Percentiles rank a stretch among this genome's conserved stretches.
These are phyloP conservation scores for Solenodon paradoxus DNA, from an alignment of 2,113 vertebrate genomes.

Conservation along the genomic window DNA sequence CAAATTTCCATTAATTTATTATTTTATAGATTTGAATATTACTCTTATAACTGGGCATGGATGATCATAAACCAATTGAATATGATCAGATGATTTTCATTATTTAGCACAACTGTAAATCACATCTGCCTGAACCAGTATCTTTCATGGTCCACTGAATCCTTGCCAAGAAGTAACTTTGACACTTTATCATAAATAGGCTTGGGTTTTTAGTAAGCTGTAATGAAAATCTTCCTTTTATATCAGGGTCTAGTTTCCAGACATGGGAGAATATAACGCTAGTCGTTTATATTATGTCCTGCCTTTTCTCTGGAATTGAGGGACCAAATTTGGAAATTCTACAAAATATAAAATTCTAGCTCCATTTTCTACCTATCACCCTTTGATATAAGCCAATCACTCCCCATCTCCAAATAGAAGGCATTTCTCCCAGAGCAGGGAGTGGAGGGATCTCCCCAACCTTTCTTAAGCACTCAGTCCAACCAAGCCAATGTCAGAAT, in stretches of 20 bases:
- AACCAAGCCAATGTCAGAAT: neutral
- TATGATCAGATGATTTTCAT: neutral
- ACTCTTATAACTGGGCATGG: neutral
- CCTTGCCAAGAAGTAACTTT: neutral
- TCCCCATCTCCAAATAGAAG: neutral
- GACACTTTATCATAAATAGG: neutral
- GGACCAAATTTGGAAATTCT: neutral
- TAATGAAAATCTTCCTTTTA: neutral
- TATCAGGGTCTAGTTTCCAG: neutral
- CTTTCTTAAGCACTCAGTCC: neutral
- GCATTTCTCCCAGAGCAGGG: neutral
- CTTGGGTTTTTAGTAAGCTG: neutral
- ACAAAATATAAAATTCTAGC: neutral
- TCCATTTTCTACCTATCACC: neutral
- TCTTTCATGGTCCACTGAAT: neutral
- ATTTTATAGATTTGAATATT: neutral
- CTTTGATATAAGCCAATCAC: neutral
- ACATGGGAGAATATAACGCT: neutral
- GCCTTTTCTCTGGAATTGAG: conserved; percentile 29
- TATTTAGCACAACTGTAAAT: neutral
- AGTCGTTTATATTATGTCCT: neutral
- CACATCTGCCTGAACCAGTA: neutral
- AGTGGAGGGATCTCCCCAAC: neutral
- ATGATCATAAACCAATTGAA: neutral
- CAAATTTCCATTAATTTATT: neutral